Evolutionary conservation across 37 sponge, comb jelly and placozoan species (phyloP), one percentile per base, ranked within the genome.

Genomic region (Dysidea cf. avara): DNA sequence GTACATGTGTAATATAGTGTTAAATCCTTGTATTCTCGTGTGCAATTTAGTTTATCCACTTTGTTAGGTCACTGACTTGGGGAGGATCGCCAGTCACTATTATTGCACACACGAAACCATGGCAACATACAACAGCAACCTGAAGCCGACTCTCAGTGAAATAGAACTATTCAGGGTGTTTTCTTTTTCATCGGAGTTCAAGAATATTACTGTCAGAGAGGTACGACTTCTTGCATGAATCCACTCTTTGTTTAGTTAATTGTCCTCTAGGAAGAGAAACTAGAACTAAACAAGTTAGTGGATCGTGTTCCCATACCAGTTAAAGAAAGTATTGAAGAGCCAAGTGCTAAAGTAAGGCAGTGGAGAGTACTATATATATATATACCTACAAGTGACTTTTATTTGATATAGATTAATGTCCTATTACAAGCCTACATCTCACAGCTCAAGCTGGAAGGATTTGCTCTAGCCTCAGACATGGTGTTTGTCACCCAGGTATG

Each of bases 401-500:
- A 1, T 73, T 29, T 28, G 13, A 2, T 20, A 2, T 34, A 90
- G 87, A 75, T 94, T 40, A 98, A 95, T 55, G 88, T 98, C 21
- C 86, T 98, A 16, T 82, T 98, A 0, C 99, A 98, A 69, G 90
- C 96, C 12, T 92, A 94, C 80, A 98, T 98, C 39, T 98, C 99
- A 5, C 99, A 98, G 77, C 82, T 98, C 56, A 95, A 94, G 68
- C 74, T 98, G 56, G 99, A 98, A 3, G 99, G 99, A 7, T 95
- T 98, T 81, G 96, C 99, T 65, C 86, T 98, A 17, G 80, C 87
- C 14, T 75, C 96, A 21, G 99, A 98, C 77, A 98, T 98, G 99
- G 96, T 98, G 18, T 98, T 90, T 60, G 89, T 98, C 49, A 92
- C 96, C 6, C 95, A 92, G 78, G 93, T 92, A 53, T 35, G 28